Percentiles rank a stretch among this genome's conserved stretches.
phyloP scores from a whole-genome alignment of 1,140 invertebrate genomes.

The Tetragnatha versicolor region DNA sequence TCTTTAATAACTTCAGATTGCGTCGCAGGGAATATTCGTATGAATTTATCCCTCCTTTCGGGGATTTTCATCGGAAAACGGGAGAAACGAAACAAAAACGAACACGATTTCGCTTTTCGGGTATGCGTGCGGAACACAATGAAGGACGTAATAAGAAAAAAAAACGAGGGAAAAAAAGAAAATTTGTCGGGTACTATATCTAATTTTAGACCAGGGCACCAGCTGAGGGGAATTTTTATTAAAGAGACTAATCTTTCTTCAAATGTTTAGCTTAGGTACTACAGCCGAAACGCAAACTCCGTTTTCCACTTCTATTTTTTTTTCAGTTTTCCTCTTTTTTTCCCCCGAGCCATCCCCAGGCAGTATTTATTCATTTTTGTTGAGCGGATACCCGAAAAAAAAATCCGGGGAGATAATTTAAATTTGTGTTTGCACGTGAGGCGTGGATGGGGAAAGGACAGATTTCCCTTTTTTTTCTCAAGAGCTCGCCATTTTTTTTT shows the following conservation, averaged over 20 bases:
- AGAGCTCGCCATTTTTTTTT: background rate
- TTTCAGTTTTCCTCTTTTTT: background rate
- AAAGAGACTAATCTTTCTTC: constrained; percentile 23
- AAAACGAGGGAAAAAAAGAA: background rate
- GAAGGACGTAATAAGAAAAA: background rate
- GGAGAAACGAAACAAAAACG: background rate
- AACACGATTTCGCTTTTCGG: background rate
- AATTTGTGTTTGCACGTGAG: constrained; percentile 30
- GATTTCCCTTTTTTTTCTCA: background rate
- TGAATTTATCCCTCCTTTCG: too few species aligned
- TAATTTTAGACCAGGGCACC: constrained; percentile 26
- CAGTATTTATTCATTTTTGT: background rate
- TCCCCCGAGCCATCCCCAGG: background rate
- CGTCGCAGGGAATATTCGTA: too few species aligned
- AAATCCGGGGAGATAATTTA: constrained; percentile 21
- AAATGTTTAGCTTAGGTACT: constrained; percentile 26
- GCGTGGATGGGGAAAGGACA: background rate
- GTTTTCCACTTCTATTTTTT: background rate
- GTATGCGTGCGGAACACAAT: background rate
- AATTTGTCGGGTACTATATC: background rate
- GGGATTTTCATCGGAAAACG: background rate
- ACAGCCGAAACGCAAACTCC: constrained; percentile 10
- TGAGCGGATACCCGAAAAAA: background rate
- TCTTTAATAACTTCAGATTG: too few species aligned
- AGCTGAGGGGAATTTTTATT: background rate